These are phyloP conservation scores for Polypterus bichir DNA, from an alignment of 2,113 vertebrate genomes.

Conservation along the genomic window DNA sequence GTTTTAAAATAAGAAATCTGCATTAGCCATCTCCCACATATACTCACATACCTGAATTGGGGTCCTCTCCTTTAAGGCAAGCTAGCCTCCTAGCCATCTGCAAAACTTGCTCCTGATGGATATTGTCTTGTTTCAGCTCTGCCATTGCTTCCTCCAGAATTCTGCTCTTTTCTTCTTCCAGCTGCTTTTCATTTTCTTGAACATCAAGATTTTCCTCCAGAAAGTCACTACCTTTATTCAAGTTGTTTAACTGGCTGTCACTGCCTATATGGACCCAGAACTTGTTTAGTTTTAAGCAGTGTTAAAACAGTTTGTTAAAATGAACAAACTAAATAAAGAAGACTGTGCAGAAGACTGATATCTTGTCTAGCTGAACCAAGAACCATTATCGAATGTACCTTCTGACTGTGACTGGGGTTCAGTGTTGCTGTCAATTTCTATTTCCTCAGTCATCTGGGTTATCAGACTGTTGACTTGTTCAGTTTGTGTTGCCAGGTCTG, in stretches of 20 bases:
- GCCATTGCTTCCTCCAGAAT: conserved; percentile 68
- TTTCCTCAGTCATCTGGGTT: conserved; percentile 69
- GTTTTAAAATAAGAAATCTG: too few relatives aligned
- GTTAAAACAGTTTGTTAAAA: conserved; percentile 23
- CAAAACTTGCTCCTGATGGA: conserved; percentile 63
- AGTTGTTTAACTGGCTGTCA: conserved; percentile 59
- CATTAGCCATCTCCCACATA: too few relatives aligned
- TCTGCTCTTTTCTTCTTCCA: conserved; percentile 67
- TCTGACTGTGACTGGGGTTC: conserved; percentile 29
- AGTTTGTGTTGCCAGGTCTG: conserved; percentile 60
- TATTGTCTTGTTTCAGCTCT: conserved; percentile 63
- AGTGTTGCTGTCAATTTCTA: conserved; percentile 59
- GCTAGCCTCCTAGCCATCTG: conserved; percentile 73
- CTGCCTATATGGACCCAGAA: conserved; percentile 29
- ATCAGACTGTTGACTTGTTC: conserved; percentile 75
- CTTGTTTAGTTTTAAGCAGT: neutral
- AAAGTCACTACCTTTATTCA: conserved; percentile 45
- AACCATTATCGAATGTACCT: conserved; percentile 13
- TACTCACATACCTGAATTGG: conserved; percentile 56
- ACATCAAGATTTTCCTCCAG: conserved; percentile 46
- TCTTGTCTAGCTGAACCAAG: neutral
- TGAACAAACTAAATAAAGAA: neutral
- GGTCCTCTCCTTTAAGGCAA: conserved; percentile 68
- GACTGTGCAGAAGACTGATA: neutral
- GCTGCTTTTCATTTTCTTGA: conserved; percentile 33